A percentile compares a stretch with the other conserved stretches of the same genome.
These are phyloP conservation scores for Aleadryas rufinucha DNA, from an alignment of 2,113 vertebrate genomes.

Conservation along the genomic window DNA sequence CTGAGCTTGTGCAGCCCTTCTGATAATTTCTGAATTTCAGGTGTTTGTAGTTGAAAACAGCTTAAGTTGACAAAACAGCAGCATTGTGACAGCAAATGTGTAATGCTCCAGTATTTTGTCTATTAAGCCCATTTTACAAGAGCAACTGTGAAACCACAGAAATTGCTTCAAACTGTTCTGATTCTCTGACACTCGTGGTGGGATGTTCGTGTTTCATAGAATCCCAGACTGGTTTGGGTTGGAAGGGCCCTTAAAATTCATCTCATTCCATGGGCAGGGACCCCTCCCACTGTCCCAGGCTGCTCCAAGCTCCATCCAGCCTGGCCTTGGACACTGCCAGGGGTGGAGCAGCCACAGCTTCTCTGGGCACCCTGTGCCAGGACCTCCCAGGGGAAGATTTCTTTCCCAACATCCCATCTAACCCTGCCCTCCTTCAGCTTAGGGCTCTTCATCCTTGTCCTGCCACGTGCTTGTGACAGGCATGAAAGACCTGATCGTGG, in stretches of 20 bases:
- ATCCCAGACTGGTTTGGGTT: background rate
- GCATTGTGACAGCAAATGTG: background rate
- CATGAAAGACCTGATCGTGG: fast-evolving
- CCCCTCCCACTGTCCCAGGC: fast-evolving
- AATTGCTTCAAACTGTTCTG: background rate
- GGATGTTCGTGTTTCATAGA: background rate
- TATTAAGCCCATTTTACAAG: background rate
- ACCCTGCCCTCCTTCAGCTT: background rate
- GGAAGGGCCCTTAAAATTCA: background rate
- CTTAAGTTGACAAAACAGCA: background rate
- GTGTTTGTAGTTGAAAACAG: background rate
- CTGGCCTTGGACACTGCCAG: background rate
- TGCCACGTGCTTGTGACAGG: background rate
- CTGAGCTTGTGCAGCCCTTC: background rate
- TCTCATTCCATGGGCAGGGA: background rate
- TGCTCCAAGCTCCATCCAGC: fast-evolving
- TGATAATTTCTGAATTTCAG: background rate
- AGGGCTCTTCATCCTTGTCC: background rate
- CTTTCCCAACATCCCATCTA: background rate
- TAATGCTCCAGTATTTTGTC: background rate
- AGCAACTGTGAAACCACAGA: background rate
- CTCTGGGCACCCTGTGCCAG: background rate
- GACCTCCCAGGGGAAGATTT: background rate
- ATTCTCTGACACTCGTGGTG: fast-evolving
- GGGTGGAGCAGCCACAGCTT: background rate